A percentile compares a stretch with the other conserved stretches of the same genome.
Evolutionary conservation across 1,140 invertebrate species (phyloP).

Genomic region (Bombyx mandarina): DNA sequence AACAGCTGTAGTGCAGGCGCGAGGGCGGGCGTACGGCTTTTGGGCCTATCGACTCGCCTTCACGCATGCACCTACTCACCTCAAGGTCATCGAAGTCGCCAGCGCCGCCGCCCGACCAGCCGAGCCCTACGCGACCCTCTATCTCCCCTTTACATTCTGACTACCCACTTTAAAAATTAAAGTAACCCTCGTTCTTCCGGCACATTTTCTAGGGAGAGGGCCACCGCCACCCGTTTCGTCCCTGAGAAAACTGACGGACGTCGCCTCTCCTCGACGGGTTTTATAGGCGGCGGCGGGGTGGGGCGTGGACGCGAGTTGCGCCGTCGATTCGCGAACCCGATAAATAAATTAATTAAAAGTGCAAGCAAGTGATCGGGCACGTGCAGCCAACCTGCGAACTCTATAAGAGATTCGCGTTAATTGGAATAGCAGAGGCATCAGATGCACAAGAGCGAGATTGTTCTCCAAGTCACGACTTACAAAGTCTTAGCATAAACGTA

Average conservation of each 20-base stretch:
- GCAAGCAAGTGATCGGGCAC: constrained; percentile 66
- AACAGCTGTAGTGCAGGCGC: constrained; percentile 63
- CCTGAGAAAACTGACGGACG: constrained; percentile 65
- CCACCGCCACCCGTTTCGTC: constrained; percentile 42
- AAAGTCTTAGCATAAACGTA: too few species aligned
- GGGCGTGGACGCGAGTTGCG: constrained; percentile 62
- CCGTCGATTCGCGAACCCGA: constrained; percentile 65
- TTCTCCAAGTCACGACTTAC: constrained; percentile 22
- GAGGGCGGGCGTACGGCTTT: constrained; percentile 47
- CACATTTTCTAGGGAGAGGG: constrained; percentile 41
- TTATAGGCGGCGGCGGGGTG: constrained; percentile 54
- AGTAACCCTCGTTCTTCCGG: constrained; percentile 49
- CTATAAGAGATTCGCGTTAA: constrained; percentile 52
- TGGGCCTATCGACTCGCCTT: constrained; percentile 41
- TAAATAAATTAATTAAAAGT: constrained; percentile 72
- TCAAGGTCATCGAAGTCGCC: constrained; percentile 43
- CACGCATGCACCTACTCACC: constrained; percentile 53
- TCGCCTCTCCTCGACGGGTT: constrained; percentile 44
- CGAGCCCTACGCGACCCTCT: constrained; percentile 33
- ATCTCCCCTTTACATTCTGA: constrained; percentile 33
- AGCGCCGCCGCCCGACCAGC: constrained; percentile 21
- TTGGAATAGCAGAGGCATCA: constrained; percentile 47
- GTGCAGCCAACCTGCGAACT: constrained; percentile 53
- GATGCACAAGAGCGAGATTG: constrained; percentile 32
- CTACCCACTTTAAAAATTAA: constrained; percentile 39